Evolutionary conservation across 2,113 vertebrate genomes (phyloP), one percentile per base, ranked within the genome.

Genomic region (Alces alces): DNA sequence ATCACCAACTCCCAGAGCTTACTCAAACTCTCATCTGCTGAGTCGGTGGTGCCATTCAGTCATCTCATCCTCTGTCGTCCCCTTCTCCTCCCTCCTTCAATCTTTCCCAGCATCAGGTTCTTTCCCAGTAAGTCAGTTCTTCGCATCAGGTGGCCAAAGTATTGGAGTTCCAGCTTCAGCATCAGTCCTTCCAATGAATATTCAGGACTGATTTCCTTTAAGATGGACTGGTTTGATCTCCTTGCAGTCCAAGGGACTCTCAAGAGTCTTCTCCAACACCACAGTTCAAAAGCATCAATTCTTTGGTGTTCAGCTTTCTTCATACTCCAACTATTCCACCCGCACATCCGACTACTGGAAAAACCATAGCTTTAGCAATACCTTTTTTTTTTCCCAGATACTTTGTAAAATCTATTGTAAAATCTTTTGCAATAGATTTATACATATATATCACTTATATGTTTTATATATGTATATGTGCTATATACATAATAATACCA

Each of bases 1-100:
- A 36, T 70, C n/a, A 36, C 5, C n/a, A 70, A 70, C 64, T 36
- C 64, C 15, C 0, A 0, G n/a, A 70, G 17, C 2, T 70, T 36
- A 70, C 17, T 70, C 64, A 36, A 21, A 70, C 64, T 21, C 17
- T 36, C 33, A 21, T 70, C 17, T 5, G 5, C 5, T 36, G 17
- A 36, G 64, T 70, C 9, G 0, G n/a, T 70, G 64, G 36, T 36
- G 64, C 64, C n/a, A 36, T 70, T n/a, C 64, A 70, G 21, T 17
- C 9, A 11, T 36, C n/a, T 70, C 4, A 0, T 70, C 4, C 17
- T 70, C 64, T 36, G 64, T 70, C 9, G 0, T 70, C n/a, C 64
- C n/a, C 17, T 70, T 70, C 17, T 5, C 4, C 9, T 70, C n/a
- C 19, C 4, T 1, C 17, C 4, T 36, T 70, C 64, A 36, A 6